Evolutionary conservation across 2,888 invertebrate genomes (phyloP).

Genomic region (Itoplectis maculator): DNA sequence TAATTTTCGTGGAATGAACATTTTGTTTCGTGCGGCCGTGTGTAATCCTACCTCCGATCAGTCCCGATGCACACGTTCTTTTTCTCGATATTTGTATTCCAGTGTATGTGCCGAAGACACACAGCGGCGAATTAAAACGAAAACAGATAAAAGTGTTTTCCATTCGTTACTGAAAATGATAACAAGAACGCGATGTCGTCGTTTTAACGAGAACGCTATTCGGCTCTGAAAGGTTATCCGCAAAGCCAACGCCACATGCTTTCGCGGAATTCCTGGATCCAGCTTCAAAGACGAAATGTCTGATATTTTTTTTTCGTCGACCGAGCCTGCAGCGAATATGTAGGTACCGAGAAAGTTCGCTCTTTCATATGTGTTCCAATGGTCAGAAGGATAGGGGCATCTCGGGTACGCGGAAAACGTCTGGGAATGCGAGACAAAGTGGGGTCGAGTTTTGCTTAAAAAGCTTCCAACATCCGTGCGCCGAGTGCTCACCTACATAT

Average conservation of each 20-base stretch:
- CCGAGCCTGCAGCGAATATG: not conserved
- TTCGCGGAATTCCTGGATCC: not conserved
- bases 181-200: too few relatives aligned
- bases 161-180: too few relatives aligned
- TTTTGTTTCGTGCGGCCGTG: too few relatives aligned
- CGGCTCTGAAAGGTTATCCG: not conserved
- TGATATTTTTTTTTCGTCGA: slow-evolving; percentile 18
- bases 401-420: not conserved
- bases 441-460: slow-evolving; percentile 26
- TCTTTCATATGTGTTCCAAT: not conserved
- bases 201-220: not conserved
- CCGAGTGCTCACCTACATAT: slow-evolving; percentile 3
- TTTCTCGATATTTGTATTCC: too few relatives aligned
- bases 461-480: not conserved
- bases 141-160: too few relatives aligned
- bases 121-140: too few relatives aligned
- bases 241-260: not conserved
- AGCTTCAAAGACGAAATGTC: slow-evolving; percentile 19
- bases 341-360: slow-evolving; percentile 8
- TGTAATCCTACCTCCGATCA: too few relatives aligned
- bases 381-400: not conserved
- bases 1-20: too few relatives aligned
- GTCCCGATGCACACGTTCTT: too few relatives aligned
- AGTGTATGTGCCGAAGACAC: too few relatives aligned
- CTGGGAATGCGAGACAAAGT: slow-evolving; percentile 3